Percentiles rank a stretch among this genome's conserved stretches.
phyloP scores from a whole-genome alignment of 2,797 vertebrate species.

The Gymnodraco acuticeps region DNA sequence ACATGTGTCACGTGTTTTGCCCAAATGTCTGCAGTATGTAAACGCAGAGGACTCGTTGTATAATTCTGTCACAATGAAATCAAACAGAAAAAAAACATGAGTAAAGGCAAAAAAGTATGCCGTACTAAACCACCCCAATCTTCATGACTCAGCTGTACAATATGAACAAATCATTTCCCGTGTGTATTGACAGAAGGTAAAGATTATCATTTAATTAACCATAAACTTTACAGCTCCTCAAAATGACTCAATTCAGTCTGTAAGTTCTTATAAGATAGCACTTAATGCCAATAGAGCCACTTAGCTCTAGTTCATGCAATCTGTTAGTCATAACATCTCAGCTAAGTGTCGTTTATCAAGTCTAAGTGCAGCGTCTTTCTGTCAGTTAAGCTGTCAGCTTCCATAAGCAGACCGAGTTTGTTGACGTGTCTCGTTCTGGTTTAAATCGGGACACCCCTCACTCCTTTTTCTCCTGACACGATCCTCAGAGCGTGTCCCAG shows the following conservation, averaged over 20 bases:
- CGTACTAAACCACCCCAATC: neutral
- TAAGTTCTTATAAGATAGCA: slow-evolving; percentile 4
- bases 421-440: slow-evolving; percentile 58
- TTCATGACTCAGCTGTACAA: neutral
- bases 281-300: slow-evolving; percentile 2
- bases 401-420: slow-evolving; percentile 29
- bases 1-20: slow-evolving; percentile 6
- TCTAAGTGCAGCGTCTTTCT: neutral
- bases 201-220: slow-evolving; percentile 38
- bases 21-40: neutral
- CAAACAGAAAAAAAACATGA: neutral
- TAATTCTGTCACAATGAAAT: slow-evolving; percentile 4
- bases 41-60: neutral
- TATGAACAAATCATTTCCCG: slow-evolving; percentile 5
- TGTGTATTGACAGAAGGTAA: slow-evolving; percentile 21
- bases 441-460: slow-evolving; percentile 52
- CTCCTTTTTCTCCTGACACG: slow-evolving; percentile 27
- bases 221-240: slow-evolving; percentile 10
- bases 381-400: too few relatives aligned
- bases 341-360: neutral
- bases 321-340: neutral
- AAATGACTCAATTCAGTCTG: slow-evolving; percentile 15
- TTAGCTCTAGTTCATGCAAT: neutral
- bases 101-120: neutral
- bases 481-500: slow-evolving; percentile 49